phyloP scores from a whole-genome alignment of 2,888 invertebrate species.

The Cremastinae sp. region DNA sequence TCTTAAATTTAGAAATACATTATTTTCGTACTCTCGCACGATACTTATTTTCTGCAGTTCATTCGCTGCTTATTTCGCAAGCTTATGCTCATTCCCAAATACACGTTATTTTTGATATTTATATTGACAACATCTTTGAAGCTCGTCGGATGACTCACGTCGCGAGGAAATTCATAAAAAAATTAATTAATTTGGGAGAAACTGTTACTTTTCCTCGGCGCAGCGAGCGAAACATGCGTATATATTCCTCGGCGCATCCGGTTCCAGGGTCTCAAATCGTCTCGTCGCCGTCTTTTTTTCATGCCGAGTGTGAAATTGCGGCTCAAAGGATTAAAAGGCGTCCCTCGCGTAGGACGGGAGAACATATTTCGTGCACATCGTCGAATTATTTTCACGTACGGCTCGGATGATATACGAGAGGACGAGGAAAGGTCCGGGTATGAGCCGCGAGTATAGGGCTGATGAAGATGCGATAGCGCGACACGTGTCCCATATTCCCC shows the following conservation, averaged over 20 bases:
- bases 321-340: neutral
- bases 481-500: constrained; percentile 73
- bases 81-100: too few relatives aligned
- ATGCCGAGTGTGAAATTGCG: neutral
- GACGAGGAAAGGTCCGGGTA: neutral
- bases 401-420: constrained; percentile 3
- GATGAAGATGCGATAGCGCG: constrained; percentile 62
- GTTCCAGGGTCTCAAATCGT: too few relatives aligned
- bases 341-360: neutral
- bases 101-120: too few relatives aligned
- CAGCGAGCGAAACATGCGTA: too few relatives aligned
- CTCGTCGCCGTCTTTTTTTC: neutral
- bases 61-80: constrained; percentile 3
- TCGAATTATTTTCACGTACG: constrained; percentile 2
- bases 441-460: too few relatives aligned
- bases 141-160: too few relatives aligned
- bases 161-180: too few relatives aligned
- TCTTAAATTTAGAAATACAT: constrained; percentile 58
- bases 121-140: too few relatives aligned
- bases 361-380: neutral
- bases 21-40: constrained; percentile 47
- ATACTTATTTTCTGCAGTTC: constrained; percentile 21
- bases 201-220: too few relatives aligned
- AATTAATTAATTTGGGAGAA: too few relatives aligned
- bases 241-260: too few relatives aligned